phyloP scores from a whole-genome alignment of 1,140 invertebrate genomes.

The Proales similis region DNA sequence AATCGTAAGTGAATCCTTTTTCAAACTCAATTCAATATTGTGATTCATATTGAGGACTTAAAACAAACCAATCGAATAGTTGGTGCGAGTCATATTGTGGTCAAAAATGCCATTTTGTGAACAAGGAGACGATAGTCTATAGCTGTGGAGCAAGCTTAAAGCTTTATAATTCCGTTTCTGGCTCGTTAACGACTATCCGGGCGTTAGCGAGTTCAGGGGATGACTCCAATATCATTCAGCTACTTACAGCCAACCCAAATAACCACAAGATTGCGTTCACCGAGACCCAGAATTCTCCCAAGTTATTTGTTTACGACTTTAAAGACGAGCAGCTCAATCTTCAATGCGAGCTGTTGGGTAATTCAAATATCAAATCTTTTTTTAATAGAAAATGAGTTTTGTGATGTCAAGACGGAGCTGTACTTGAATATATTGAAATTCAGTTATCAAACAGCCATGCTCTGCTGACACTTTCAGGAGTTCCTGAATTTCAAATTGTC shows the following conservation, averaged over 20 bases:
- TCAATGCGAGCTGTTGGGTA: constrained; percentile 10
- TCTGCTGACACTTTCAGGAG: constrained; percentile 13
- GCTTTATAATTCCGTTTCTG: constrained; percentile 10
- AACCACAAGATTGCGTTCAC: constrained; percentile 33
- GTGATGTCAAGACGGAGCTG: constrained; percentile 18
- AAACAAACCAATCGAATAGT: too few species aligned
- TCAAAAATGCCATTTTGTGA: constrained; percentile 25
- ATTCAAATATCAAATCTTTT: background rate
- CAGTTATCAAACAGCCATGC: constrained; percentile 35
- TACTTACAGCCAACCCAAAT: constrained; percentile 15
- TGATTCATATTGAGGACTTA: too few species aligned
- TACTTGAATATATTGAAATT: constrained; percentile 19
- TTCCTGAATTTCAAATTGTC: constrained; percentile 26
- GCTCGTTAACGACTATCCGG: background rate
- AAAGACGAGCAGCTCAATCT: constrained; percentile 9
- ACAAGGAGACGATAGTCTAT: constrained; percentile 5
- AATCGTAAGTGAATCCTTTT: too few species aligned
- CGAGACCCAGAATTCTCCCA: constrained; percentile 27
- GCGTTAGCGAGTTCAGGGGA: background rate
- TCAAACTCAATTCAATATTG: too few species aligned
- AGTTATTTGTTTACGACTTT: constrained; percentile 12
- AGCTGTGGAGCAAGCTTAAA: constrained; percentile 15
- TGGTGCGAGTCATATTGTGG: constrained; percentile 35
- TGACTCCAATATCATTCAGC: constrained; percentile 2
- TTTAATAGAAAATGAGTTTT: background rate